Evolutionary conservation across 2,113 vertebrate genomes (phyloP), one percentile per base, ranked within the genome.

Genomic region (Amblyopsis rosae): DNA sequence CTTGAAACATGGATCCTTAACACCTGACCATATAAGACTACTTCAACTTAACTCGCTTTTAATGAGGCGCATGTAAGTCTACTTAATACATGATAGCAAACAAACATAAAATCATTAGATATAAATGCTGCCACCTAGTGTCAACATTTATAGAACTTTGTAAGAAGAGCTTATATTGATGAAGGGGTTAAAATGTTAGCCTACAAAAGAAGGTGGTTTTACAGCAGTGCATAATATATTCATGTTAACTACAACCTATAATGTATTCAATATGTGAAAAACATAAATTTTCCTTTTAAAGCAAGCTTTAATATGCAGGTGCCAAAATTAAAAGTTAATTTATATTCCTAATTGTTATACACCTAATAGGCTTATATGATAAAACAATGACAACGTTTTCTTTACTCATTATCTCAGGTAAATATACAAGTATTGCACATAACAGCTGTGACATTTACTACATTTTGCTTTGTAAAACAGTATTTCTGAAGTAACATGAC

Each of bases 71-170:
- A 19, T 19, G 26, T 26, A 26, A 26, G 26, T 26, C 26, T 26
- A 26, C 26, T 26, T 26, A 26, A 26, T 26, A 2, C 26, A 2
- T 3, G 26, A 26, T 26, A 2, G 26, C 26, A 3, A 26, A 3
- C 26, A 2, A 47, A 32, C 76, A 59, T 65, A 58, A 26, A 8
- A 9, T 4, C 0, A 12, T 12, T 9, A 19, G 72, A 26, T 32
- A 1, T 17, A 6, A 54, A 19, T 57, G 19, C 69, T 76, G 79
- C 87, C 89, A 69, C 62, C 84, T 88, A 65, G 61, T 80, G 89
- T n/a, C 35, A 41, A 62, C 76, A 82, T 12, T 66, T 60, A 17
- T 41, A 47, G 45, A 63, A 10, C n/a, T 49, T 47, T n/a, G 58
- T 54, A 47, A 13, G 63, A 35, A 41, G 12, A 13, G 41, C 1